Evolutionary conservation across 2,797 vertebrate species (phyloP), one percentile per base, ranked within the genome.

Genomic region (Brachymystax lenok): DNA sequence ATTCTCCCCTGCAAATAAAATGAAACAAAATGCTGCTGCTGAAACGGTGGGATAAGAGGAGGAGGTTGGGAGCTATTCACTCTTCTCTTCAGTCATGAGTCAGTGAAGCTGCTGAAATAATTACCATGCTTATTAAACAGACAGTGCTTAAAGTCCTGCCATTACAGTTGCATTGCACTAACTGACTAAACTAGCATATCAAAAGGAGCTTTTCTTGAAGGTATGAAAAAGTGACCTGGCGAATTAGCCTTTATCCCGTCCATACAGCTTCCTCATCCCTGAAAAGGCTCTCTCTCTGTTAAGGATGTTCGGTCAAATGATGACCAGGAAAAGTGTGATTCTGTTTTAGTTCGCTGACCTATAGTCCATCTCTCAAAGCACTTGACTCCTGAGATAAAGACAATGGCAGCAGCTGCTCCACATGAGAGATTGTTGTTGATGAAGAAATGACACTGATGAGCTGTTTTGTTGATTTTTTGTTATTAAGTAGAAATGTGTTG

Each of bases 1-100:
- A 78, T 78, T 74, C 35, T 67, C 24, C 12, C 73, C 79, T 68
- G 33, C 30, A 71, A 54, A 46, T 61, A 66, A 30, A 75, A 21
- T 13, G 30, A 35, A 68, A 12, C 40, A 46, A 13, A 46, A 12
- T 33, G 78, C 17, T 13, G 51, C 35, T 24, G 19, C 63, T 33
- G 5, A 24, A 46, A 16, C n/a, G 2, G 5, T 6, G 76, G 27
- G 75, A 67, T 14, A 17, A 13, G 35, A 17, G 54, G 40, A 30
- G 30, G 2, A 46, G 40, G 40, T 12, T 28, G 40, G 40, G 40
- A 46, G 40, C 10, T 64, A 46, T 70, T 77, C 16, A 35, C 30
- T 4, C 52, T 14, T 12, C 16, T 76, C 68, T 78, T 30, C 24
- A 51, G 56, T 46, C 66, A 21, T 28, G 75, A 71, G 24, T 4